Evolutionary conservation across 2,888 invertebrate genomes (phyloP), one percentile per base, ranked within the genome.

Genomic region (Zaprionus bogoriensis): DNA sequence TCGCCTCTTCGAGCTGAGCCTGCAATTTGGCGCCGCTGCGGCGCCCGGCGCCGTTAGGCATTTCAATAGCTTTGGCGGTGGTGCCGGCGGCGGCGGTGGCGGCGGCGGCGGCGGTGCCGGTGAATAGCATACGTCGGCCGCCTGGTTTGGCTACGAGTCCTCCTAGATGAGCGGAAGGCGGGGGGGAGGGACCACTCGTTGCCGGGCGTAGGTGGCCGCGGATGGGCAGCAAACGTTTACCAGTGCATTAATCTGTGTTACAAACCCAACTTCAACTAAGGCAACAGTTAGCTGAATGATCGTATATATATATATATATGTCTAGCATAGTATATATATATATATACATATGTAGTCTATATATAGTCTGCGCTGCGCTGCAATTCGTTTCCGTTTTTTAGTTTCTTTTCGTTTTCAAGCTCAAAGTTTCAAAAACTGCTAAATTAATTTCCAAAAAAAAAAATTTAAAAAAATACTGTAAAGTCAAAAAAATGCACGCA

Each of bases 1-100:
- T 23, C 88, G 91, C 52, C 89, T 91, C 58, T 91, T 91, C 78
- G 91, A 91, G 85, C 87, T 91, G 89, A 91, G 91, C 71, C 79
- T 91, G 77, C 91, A 91, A 71, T 91, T 91, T 62, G 91, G 91
- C 39, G 91, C 91, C 10, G 89, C 90, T 30, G 88, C 90, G 20
- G 89, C 90, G 50, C 90, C 91, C 3, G 89, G 90, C 50, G 88
- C 90, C 22, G 91, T 91, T 54, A 89, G 91, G 53, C 91, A 91
- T 67, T 91, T 91, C 62, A 91, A 91, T 58, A 89, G 89, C 59
- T 91, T 90, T 70, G 90, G 90, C 60, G 90, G 91, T 74, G 89
- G 89, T 70, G 89, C 84, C 17, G 87, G 85, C 23, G 81, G 89
- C 60, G 91, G 90, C 64, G 91, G n/a, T n/a, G n/a, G n/a, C n/a